Conservation (phyloP, 2,113 vertebrate genomes). For the Protobothrops flavoviridis region DNA sequence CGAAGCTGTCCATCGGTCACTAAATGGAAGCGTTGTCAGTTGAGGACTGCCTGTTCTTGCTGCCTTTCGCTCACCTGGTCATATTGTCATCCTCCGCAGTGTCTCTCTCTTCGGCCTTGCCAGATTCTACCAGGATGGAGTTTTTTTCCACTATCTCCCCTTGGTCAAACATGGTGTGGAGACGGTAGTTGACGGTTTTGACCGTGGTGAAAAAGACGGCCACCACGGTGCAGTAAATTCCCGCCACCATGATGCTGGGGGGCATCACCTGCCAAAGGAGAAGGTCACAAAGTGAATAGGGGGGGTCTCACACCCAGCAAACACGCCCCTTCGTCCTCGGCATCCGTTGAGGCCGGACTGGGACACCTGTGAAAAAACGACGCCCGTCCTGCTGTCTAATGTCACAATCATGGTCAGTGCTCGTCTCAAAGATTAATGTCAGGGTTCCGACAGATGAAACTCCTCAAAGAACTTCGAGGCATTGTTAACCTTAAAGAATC, state of each 20-base stretch:
- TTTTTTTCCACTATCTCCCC: slow-evolving; percentile 88
- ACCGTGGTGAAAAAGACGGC: slow-evolving; percentile 84
- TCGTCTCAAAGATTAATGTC: too few species aligned
- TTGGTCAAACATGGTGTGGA: slow-evolving; percentile 89
- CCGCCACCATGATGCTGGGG: slow-evolving; percentile 80
- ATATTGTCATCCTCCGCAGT: slow-evolving; percentile 71
- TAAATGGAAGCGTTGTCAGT: background rate
- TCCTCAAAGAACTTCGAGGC: too few species aligned
- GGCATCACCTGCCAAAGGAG: slow-evolving; percentile 77
- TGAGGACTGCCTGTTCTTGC: background rate
- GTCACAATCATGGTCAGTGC: too few species aligned
- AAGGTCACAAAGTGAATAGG: background rate
- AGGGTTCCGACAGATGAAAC: too few species aligned
- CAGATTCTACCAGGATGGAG: slow-evolving; percentile 74
- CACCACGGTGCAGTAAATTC: slow-evolving; percentile 82
- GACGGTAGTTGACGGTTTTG: slow-evolving; percentile 85
- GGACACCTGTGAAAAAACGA: background rate
- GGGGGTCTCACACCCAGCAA: too few species aligned
- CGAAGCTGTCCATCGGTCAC: too few species aligned
- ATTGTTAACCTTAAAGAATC: too few species aligned
- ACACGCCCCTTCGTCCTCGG: background rate
- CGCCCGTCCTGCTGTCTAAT: too few species aligned
- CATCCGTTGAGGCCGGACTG: background rate
- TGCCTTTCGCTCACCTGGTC: slow-evolving; percentile 65
- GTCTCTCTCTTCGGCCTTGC: slow-evolving; percentile 68